phyloP scores from a whole-genome alignment of 2,888 invertebrate species.

The Mylabris sibirica region DNA sequence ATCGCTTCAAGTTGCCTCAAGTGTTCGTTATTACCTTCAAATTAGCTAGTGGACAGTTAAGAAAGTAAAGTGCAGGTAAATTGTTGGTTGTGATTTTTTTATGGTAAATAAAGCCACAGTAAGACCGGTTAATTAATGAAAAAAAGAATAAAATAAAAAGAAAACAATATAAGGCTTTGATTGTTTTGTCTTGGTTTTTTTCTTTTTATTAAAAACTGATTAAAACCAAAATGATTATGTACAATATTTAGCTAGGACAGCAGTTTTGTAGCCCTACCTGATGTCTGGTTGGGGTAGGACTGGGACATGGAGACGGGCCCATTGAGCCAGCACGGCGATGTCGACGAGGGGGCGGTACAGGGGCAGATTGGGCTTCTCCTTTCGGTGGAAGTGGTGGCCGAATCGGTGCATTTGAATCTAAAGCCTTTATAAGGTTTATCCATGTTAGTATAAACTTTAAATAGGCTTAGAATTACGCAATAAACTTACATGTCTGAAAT shows the following conservation, averaged over 20 bases:
- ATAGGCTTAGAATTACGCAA: too few species aligned
- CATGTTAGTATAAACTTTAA: constrained; percentile 13
- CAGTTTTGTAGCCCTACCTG: constrained; percentile 59
- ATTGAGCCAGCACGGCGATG: constrained; percentile 66
- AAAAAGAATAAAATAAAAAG: constrained; percentile 11
- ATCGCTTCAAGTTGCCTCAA: constrained; percentile 52
- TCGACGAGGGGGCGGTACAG: constrained; percentile 73
- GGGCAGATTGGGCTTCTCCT: constrained; percentile 64
- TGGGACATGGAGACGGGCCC: constrained; percentile 62
- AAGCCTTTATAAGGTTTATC: constrained; percentile 45
- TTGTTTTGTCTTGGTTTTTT: constrained; percentile 28
- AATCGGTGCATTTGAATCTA: constrained; percentile 44
- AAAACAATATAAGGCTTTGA: constrained; percentile 46
- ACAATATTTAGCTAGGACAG: constrained; percentile 53
- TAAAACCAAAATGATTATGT: not conserved
- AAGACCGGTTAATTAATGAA: not conserved
- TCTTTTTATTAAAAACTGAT: constrained; percentile 17
- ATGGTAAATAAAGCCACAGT: not conserved
- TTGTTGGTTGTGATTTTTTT: not conserved
- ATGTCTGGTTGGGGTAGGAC: constrained; percentile 60
- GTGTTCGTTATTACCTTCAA: constrained; percentile 22
- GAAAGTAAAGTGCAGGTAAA: constrained; percentile 15
- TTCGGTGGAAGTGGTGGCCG: constrained; percentile 75
- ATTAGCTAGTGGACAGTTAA: constrained; percentile 17
- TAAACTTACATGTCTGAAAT: constrained; percentile 74